A percentile compares a stretch with the other conserved stretches of the same genome.
phyloP scores from a whole-genome alignment of 35 echinoderm and acorn worm species.

The Chiridota heheva region DNA sequence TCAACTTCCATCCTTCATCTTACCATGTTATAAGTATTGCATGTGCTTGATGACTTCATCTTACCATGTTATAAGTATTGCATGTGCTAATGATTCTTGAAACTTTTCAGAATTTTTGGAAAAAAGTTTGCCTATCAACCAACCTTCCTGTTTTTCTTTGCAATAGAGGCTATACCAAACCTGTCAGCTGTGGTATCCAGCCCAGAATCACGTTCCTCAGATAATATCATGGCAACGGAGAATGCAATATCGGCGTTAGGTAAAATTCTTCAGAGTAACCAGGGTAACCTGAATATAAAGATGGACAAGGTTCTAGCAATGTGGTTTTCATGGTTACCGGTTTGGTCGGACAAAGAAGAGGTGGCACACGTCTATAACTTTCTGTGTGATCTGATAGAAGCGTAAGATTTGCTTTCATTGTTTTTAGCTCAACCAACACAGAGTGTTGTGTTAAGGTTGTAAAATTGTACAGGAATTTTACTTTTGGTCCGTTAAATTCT shows the following conservation, averaged over 20 bases:
- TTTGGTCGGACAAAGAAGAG: constrained; percentile 86
- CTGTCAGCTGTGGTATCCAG: constrained; percentile 56
- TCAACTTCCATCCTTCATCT: no score
- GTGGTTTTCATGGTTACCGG: constrained; percentile 94
- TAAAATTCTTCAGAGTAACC: constrained; percentile 83
- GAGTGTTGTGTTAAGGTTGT: no score
- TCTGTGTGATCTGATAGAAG: constrained; percentile 81
- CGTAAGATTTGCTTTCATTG: constrained; percentile 51
- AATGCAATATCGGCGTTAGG: constrained; percentile 92
- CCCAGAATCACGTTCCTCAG: constrained; percentile 56
- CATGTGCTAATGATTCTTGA: no score
- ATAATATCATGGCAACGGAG: constrained; percentile 94
- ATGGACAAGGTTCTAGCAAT: constrained; percentile 68
- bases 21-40: no score
- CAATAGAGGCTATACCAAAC: constrained; percentile 71
- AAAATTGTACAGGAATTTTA: no score
- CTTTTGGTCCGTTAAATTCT: neutral
- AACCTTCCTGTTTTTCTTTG: constrained; percentile 6
- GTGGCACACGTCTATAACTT: constrained; percentile 79
- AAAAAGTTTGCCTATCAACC: no score
- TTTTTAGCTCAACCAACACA: no score
- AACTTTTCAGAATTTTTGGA: no score
- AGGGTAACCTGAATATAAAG: constrained; percentile 60
- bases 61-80: no score
- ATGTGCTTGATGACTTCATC: no score